Evolutionary conservation across 2,888 invertebrate species (phyloP).

Genomic region (Laspeyria flexula): DNA sequence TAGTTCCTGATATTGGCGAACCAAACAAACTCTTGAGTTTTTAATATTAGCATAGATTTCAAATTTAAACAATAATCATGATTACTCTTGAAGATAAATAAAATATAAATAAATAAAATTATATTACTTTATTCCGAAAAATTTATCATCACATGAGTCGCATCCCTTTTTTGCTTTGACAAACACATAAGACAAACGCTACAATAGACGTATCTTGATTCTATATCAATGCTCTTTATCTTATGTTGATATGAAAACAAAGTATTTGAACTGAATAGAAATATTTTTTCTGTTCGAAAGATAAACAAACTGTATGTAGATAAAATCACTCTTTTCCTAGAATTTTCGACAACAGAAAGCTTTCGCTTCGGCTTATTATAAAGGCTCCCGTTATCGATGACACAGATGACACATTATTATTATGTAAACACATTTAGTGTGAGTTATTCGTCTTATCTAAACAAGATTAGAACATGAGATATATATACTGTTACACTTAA

Average conservation of each 20-base stretch:
- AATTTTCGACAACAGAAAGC: conserved; percentile 31
- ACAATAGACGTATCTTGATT: no score
- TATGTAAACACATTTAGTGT: conserved; percentile 31
- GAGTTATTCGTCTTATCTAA: conserved; percentile 19
- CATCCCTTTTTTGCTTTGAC: no score
- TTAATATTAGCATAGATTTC: no score
- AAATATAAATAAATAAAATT: no score
- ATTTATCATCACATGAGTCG: no score
- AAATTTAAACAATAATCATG: no score
- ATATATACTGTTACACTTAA: not conserved
- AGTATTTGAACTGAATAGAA: conserved; percentile 23
- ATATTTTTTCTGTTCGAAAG: conserved; percentile 15
- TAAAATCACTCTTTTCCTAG: conserved; percentile 31
- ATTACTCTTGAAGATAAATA: no score
- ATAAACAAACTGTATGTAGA: conserved; percentile 21
- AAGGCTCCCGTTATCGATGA: conserved; percentile 23
- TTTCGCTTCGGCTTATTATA: conserved; percentile 29
- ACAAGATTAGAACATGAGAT: conserved; percentile 12
- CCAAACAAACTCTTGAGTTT: no score
- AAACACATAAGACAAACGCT: no score
- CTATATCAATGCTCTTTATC: conserved; percentile 1
- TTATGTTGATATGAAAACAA: conserved; percentile 33
- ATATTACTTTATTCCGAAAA: no score
- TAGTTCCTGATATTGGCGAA: no score
- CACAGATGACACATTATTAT: conserved; percentile 27